Evolutionary conservation across 2,797 vertebrate species (phyloP).

Genomic region (Microctenopoma steveboyesi): DNA sequence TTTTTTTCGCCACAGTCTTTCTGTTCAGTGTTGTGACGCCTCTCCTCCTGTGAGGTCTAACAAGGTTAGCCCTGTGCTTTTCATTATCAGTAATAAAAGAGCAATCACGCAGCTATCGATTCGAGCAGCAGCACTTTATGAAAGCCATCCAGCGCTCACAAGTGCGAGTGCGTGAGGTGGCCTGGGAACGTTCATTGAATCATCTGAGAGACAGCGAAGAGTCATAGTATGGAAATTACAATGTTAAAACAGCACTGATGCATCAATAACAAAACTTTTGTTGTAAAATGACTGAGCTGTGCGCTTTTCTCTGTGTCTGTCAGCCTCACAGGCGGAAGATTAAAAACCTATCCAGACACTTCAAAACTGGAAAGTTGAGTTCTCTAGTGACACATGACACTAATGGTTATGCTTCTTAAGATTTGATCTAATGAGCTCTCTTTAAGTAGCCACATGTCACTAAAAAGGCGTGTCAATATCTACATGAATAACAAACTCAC

Average conservation of each 20-base stretch:
- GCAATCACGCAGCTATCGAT: constrained; percentile 66
- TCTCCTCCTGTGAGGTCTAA: constrained; percentile 40
- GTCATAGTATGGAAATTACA: constrained; percentile 49
- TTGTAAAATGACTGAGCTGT: constrained; percentile 47
- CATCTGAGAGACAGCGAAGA: constrained; percentile 29
- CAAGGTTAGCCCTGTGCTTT: constrained; percentile 51
- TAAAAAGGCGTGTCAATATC: not conserved
- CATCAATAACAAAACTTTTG: constrained; percentile 42
- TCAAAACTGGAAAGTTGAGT: constrained; percentile 18
- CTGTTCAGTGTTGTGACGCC: not conserved
- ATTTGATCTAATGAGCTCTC: not conserved
- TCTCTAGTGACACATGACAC: constrained; percentile 4
- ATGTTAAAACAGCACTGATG: constrained; percentile 25
- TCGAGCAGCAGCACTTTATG: constrained; percentile 54
- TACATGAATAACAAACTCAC: not conserved
- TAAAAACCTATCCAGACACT: constrained; percentile 27
- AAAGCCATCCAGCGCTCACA: constrained; percentile 51
- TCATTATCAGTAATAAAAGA: constrained; percentile 67
- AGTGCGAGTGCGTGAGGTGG: constrained; percentile 22
- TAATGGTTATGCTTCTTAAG: not conserved
- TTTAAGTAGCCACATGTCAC: not conserved
- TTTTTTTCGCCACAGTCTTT: constrained; percentile 9
- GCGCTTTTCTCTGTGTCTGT: not conserved
- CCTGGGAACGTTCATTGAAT: constrained; percentile 57
- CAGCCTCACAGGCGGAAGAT: constrained; percentile 5